A percentile compares a stretch with the other conserved stretches of the same genome.
Conservation (phyloP, 2,113 vertebrate genomes). For the Thalassoma bifasciatum region DNA sequence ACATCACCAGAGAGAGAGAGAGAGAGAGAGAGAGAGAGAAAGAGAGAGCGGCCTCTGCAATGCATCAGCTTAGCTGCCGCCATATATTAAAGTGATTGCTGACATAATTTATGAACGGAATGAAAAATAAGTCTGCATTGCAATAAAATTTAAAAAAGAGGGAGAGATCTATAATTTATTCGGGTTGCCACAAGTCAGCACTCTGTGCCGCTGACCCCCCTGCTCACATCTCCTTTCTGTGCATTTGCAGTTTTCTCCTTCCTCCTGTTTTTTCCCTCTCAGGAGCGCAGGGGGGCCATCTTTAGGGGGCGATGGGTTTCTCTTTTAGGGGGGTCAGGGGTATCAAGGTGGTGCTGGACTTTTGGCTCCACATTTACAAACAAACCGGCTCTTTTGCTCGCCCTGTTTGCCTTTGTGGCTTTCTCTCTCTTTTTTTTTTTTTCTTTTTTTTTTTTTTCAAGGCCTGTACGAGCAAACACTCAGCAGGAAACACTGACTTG, state of each 20-base stretch:
- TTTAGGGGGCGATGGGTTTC: conserved; percentile 35
- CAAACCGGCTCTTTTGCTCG: conserved; percentile 64
- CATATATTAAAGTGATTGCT: conserved; percentile 74
- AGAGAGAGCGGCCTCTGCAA: conserved; percentile 55
- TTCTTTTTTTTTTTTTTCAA: conserved; percentile 6
- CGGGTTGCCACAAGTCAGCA: conserved; percentile 60
- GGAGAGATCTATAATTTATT: conserved; percentile 69
- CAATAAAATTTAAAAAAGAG: conserved; percentile 53
- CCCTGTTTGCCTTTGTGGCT: conserved; percentile 72
- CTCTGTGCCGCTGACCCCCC: conserved; percentile 7
- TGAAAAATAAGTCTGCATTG: conserved; percentile 72
- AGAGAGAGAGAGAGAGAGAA: too few species aligned
- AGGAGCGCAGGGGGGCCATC: conserved; percentile 19
- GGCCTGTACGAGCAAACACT: conserved; percentile 58
- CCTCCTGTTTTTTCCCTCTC: conserved; percentile 21
- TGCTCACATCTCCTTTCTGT: conserved; percentile 51
- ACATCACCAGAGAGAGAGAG: too few species aligned
- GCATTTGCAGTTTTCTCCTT: conserved; percentile 55
- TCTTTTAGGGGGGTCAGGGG: conserved; percentile 8
- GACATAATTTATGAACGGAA: conserved; percentile 77
- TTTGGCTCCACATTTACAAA: conserved; percentile 70
- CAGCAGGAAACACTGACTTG: conserved; percentile 64
- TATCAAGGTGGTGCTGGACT: conserved; percentile 44
- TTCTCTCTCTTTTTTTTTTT: conserved; percentile 51
- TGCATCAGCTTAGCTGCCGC: conserved; percentile 42